A percentile compares a stretch with the other conserved stretches of the same genome.
phyloP scores from a whole-genome alignment of 2,888 invertebrate species.

The Alloscopus bannaensis region DNA sequence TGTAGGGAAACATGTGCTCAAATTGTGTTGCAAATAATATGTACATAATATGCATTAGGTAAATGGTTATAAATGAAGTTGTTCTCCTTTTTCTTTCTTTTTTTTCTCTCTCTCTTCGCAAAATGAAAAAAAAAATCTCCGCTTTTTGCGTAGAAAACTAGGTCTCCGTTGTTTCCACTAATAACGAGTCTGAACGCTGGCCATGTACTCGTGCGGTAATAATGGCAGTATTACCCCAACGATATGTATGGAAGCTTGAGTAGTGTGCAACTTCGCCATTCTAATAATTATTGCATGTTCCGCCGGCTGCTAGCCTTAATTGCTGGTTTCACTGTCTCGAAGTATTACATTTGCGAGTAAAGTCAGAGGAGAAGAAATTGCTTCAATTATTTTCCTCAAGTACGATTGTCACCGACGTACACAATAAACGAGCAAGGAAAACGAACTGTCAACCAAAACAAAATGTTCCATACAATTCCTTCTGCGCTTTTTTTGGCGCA shows the following conservation, averaged over 20 bases:
- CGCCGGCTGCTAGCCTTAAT: constrained; percentile 54
- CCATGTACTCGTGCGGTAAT: constrained; percentile 5
- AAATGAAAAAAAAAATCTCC: too few relatives aligned
- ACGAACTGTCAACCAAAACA: too few relatives aligned
- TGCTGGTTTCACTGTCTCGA: constrained; percentile 36
- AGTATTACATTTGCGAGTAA: neutral
- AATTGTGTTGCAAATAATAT: too few relatives aligned
- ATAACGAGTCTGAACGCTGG: neutral
- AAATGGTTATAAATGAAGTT: neutral
- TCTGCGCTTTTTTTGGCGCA: too few relatives aligned
- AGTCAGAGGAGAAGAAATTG: constrained; percentile 10
- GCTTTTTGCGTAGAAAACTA: too few relatives aligned
- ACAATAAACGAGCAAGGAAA: too few relatives aligned
- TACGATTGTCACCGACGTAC: neutral
- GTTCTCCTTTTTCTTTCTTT: neutral
- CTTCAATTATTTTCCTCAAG: constrained; percentile 19
- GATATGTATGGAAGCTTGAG: too few relatives aligned
- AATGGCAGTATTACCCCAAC: constrained; percentile 14
- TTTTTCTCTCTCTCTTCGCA: too few relatives aligned
- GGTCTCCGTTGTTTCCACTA: neutral
- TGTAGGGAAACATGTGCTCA: too few relatives aligned
- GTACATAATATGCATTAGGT: too few relatives aligned
- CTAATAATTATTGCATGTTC: constrained; percentile 53
- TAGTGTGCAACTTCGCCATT: constrained; percentile 26
- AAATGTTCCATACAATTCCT: constrained; percentile 7